Conservation (phyloP, 1,140 invertebrate genomes). For the Marisa cornuarietis region DNA sequence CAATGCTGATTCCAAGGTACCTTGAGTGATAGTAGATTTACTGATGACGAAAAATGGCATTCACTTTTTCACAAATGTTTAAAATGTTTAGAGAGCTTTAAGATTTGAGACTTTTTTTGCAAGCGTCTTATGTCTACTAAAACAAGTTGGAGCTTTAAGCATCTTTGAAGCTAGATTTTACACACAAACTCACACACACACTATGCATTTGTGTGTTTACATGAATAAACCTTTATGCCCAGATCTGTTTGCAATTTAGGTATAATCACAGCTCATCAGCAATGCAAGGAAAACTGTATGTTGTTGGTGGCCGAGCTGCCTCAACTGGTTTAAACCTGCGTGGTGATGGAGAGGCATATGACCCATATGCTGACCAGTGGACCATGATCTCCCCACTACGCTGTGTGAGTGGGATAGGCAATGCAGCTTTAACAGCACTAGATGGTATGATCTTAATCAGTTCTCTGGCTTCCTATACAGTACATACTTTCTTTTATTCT, state of each 20-base stretch:
- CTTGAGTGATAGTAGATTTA: neutral
- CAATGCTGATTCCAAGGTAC: slow-evolving; percentile 20
- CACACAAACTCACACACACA: too few relatives aligned
- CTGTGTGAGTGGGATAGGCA: slow-evolving; percentile 17
- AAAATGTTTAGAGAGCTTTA: neutral
- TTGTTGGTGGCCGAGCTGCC: slow-evolving; percentile 16
- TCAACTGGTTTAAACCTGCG: neutral
- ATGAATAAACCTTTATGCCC: neutral
- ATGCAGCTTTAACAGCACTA: slow-evolving; percentile 20
- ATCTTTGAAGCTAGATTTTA: neutral
- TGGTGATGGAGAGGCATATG: slow-evolving; percentile 21
- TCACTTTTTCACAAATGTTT: neutral
- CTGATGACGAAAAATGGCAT: neutral
- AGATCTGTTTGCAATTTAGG: neutral
- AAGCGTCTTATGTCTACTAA: neutral
- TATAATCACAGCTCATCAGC: slow-evolving; percentile 21
- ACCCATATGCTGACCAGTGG: slow-evolving; percentile 29
- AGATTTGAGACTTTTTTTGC: neutral
- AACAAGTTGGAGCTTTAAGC: neutral
- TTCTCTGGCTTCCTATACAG: neutral
- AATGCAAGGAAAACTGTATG: slow-evolving; percentile 14
- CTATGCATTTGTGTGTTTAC: neutral
- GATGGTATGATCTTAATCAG: slow-evolving; percentile 16
- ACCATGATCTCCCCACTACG: slow-evolving; percentile 6
- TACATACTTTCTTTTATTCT: neutral